These are phyloP conservation scores for Axea sp. DNA, from an alignment of 2,888 invertebrate species.

Conservation along the genomic window DNA sequence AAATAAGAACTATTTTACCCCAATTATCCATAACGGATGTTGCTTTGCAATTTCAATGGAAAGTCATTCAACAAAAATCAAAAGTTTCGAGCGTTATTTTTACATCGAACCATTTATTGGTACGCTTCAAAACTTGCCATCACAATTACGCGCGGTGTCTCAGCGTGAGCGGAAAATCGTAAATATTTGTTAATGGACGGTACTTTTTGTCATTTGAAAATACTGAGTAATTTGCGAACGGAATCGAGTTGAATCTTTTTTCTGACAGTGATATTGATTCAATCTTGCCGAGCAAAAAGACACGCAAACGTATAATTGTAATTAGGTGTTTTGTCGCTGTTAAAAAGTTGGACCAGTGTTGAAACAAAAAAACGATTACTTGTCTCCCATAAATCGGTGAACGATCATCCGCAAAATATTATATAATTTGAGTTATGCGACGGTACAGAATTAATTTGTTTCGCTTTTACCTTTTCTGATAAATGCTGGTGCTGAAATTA, in stretches of 20 bases:
- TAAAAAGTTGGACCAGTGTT: neutral
- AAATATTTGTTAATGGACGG: slow-evolving; percentile 34
- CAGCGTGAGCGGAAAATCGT: slow-evolving; percentile 10
- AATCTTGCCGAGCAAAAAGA: neutral
- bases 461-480: too few relatives aligned
- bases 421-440: too few relatives aligned
- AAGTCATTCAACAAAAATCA: slow-evolving; percentile 28
- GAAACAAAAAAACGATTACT: too few relatives aligned
- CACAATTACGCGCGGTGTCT: slow-evolving; percentile 5
- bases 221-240: neutral
- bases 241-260: slow-evolving; percentile 3
- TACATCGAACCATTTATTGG: slow-evolving; percentile 19
- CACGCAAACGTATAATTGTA: neutral
- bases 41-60: slow-evolving; percentile 20
- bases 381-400: too few relatives aligned
- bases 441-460: too few relatives aligned
- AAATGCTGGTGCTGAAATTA: too few relatives aligned
- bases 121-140: neutral
- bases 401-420: too few relatives aligned
- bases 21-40: slow-evolving; percentile 25
- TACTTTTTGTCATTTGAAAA: slow-evolving; percentile 11
- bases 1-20: slow-evolving; percentile 31
- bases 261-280: slow-evolving; percentile 6
- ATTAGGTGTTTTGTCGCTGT: neutral
- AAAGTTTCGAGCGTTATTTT: slow-evolving; percentile 40